Evolutionary conservation across 1,140 invertebrate species (phyloP).

Genomic region (Drosophila albomicans): DNA sequence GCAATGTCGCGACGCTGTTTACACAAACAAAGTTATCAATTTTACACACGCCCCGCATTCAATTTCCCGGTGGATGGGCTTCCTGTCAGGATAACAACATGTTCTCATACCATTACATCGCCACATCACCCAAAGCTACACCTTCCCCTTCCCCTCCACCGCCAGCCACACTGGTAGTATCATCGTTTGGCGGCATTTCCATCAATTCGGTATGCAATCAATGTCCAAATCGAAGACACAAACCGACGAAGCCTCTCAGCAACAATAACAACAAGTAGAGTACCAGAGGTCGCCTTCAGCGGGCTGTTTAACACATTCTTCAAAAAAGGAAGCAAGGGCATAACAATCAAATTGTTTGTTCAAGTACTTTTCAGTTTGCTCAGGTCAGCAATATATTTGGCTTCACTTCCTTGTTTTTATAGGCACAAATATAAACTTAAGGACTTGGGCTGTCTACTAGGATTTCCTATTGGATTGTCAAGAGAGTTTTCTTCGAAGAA

Average conservation of each 20-base stretch:
- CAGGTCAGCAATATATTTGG: constrained; percentile 29
- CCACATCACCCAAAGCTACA: not conserved
- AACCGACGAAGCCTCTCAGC: constrained; percentile 58
- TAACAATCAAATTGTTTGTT: constrained; percentile 13
- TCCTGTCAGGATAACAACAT: constrained; percentile 50
- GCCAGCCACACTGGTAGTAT: no score
- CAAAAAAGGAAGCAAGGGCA: not conserved
- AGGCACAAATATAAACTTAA: not conserved
- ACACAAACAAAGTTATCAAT: constrained; percentile 83
- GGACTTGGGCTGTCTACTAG: not conserved
- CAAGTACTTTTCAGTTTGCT: constrained; percentile 14
- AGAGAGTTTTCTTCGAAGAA: not conserved
- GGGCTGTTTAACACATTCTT: constrained; percentile 35
- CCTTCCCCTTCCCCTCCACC: not conserved
- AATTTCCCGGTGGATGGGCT: constrained; percentile 43
- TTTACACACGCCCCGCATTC: constrained; percentile 69
- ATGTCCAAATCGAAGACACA: constrained; percentile 77
- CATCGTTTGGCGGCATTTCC: constrained; percentile 57
- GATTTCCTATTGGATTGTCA: not conserved
- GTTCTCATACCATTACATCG: constrained; percentile 35
- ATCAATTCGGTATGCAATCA: constrained; percentile 82
- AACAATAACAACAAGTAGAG: constrained; percentile 49
- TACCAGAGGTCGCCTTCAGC: constrained; percentile 20
- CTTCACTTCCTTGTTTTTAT: not conserved
- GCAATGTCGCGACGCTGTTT: constrained; percentile 80